phyloP scores from a whole-genome alignment of 2,888 invertebrate genomes.

The Orgyia antiqua region DNA sequence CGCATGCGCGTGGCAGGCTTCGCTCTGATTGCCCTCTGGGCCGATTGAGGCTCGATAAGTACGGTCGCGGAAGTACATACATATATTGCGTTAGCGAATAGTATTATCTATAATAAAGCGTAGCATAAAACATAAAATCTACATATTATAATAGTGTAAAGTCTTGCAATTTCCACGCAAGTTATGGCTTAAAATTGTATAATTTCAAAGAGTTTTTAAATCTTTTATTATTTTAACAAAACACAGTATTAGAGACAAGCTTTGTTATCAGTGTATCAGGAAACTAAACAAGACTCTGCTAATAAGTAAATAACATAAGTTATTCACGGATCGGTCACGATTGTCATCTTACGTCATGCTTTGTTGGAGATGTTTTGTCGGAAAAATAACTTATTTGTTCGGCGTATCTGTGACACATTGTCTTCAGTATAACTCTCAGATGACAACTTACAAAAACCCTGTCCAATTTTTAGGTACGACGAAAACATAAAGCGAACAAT shows the following conservation, averaged over 20 bases:
- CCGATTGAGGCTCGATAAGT: slow-evolving; percentile 36
- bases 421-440: slow-evolving; percentile 34
- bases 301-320: slow-evolving; percentile 33
- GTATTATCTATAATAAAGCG: slow-evolving; percentile 17
- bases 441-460: slow-evolving; percentile 30
- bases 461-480: slow-evolving; percentile 22
- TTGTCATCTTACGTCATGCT: slow-evolving; percentile 44
- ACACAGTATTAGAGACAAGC: slow-evolving; percentile 11
- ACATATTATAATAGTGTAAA: not conserved
- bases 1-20: slow-evolving; percentile 35
- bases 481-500: slow-evolving; percentile 5
- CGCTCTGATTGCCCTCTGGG: slow-evolving; percentile 41
- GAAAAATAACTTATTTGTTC: slow-evolving; percentile 43
- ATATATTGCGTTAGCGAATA: slow-evolving; percentile 22
- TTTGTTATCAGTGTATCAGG: slow-evolving; percentile 29
- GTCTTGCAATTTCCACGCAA: slow-evolving; percentile 22
- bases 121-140: slow-evolving; percentile 28
- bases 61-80: slow-evolving; percentile 32
- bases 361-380: slow-evolving; percentile 46
- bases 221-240: slow-evolving; percentile 10
- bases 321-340: slow-evolving; percentile 37
- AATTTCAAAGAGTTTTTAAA: not conserved
- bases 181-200: too few species aligned
- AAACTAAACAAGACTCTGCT: slow-evolving; percentile 30
- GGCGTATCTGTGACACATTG: slow-evolving; percentile 58